These are phyloP conservation scores for Zosterops hypoxanthus DNA, from an alignment of 2,113 vertebrate species.

Conservation along the genomic window DNA sequence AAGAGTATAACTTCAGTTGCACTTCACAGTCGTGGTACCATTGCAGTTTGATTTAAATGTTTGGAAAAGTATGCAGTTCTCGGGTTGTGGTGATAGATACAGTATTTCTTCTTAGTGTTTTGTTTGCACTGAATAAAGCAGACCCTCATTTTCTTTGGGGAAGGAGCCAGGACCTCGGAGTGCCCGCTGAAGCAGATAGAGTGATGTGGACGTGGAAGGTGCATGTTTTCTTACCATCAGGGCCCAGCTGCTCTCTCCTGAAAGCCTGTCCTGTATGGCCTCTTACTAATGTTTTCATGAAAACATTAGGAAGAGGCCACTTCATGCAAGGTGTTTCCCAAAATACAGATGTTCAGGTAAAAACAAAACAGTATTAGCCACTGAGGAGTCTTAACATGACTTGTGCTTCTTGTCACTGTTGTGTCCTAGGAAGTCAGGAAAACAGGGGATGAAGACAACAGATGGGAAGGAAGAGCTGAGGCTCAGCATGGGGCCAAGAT, in stretches of 20 bases:
- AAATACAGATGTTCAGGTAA: not conserved
- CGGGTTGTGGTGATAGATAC: not conserved
- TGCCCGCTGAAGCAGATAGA: not conserved
- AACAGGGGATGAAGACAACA: not conserved
- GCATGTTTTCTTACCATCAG: not conserved
- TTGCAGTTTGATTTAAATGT: not conserved
- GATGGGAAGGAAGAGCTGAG: not conserved
- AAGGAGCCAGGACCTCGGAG: not conserved
- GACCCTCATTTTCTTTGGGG: not conserved
- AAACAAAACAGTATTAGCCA: not conserved
- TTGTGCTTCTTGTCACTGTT: not conserved
- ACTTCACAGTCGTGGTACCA: not conserved
- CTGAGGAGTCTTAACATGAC: not conserved
- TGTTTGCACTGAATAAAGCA: not conserved
- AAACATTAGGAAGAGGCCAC: not conserved
- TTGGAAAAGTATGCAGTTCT: not conserved
- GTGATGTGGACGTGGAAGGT: accelerated
- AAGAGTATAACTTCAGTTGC: not conserved
- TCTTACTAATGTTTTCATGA: not conserved
- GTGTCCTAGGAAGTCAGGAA: not conserved
- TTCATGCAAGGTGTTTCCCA: not conserved
- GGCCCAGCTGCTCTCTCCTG: not conserved
- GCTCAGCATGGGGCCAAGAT: not conserved
- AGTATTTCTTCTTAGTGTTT: not conserved
- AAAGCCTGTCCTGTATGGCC: not conserved